Base-by-base conservation (phyloP, 2,113 vertebrate species). In the Anas platyrhynchos region DNA sequence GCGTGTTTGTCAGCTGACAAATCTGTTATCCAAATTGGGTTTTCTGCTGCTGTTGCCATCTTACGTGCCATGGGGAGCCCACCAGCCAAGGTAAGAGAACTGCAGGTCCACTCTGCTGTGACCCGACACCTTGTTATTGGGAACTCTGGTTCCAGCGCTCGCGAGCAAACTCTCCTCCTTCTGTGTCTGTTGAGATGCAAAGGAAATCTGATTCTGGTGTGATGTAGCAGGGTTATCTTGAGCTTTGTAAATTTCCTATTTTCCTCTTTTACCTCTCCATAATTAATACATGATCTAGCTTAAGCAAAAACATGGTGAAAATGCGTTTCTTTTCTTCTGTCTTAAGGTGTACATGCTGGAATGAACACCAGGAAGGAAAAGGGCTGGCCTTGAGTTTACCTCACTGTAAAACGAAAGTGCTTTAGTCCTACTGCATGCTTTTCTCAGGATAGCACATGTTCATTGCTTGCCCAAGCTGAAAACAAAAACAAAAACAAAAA, bases 11-110 rank as follows among this genome's bases (percentile, higher is more conserved):
- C 93, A 93, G 96, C 80, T 96, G 93, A 91, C 89, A 32, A 83
- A 46, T 88, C 90, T 95, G 79, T 86, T 87, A 71, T n/a, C 79
- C 91, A 86, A 66, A 41, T 23, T 87, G 84, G 21, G n/a, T 44
- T 94, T 85, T 91, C 79, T 67, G 38, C 50, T 63, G 56, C 83
- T 83, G 65, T 80, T 22, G 31, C 91, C 92, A 89, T 93, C 86
- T 94, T 91, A 23, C 0, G 5, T 13, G 61, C 50, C 86, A 97
- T 97, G 96, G 96, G 89, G 74, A 95, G 87, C 84, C 86, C 90
- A 89, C 90, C 91, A 11, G 82, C 91, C 83, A 95, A 96, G 96
- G 97, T 97, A 97, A 96, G 97, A 20, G 76, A 68, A 36, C 0
- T 11, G 17, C 8, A n/a, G 68, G 77, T 58, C 34, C 0, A 0